phyloP scores from a whole-genome alignment of 92 coral and sea anemone genomes.

The Hydrozoanthus gracilis region DNA sequence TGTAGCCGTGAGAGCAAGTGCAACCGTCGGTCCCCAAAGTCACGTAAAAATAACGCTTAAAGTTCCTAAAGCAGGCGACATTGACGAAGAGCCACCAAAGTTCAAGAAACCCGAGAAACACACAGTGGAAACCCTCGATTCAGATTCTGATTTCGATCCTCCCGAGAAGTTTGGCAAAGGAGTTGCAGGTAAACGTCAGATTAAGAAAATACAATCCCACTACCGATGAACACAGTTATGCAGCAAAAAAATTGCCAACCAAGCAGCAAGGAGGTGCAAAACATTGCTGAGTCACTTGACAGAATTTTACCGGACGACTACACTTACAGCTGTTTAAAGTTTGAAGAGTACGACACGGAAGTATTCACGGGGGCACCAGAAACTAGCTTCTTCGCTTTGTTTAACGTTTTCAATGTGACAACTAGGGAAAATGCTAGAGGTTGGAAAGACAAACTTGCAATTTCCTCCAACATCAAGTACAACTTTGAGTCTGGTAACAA shows the following conservation, averaged over 20 bases:
- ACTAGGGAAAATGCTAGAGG: slow-evolving; percentile 11
- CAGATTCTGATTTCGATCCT: slow-evolving; percentile 34
- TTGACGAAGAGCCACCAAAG: background rate
- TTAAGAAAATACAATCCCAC: background rate
- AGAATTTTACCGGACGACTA: slow-evolving; percentile 22
- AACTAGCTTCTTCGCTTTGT: slow-evolving; percentile 11
- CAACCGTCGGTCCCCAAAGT: background rate
- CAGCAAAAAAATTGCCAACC: background rate
- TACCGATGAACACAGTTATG: slow-evolving; percentile 12
- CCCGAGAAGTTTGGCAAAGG: slow-evolving; percentile 7
- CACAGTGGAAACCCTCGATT: background rate
- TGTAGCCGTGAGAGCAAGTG: background rate
- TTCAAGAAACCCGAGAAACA: background rate
- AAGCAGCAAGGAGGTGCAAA: background rate
- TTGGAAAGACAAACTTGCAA: slow-evolving; percentile 15
- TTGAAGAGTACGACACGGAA: slow-evolving; percentile 9
- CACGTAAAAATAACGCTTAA: background rate
- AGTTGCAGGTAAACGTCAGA: background rate
- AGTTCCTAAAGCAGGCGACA: background rate
- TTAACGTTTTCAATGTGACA: background rate
- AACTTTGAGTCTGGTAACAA: slow-evolving; percentile 53
- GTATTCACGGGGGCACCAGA: slow-evolving; percentile 31
- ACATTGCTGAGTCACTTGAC: background rate
- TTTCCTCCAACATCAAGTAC: slow-evolving; percentile 61
- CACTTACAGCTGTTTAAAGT: slow-evolving; percentile 17